A percentile compares a stretch with the other conserved stretches of the same genome.
Conservation (phyloP, 2,113 vertebrate genomes). For the Bettongia penicillata region DNA sequence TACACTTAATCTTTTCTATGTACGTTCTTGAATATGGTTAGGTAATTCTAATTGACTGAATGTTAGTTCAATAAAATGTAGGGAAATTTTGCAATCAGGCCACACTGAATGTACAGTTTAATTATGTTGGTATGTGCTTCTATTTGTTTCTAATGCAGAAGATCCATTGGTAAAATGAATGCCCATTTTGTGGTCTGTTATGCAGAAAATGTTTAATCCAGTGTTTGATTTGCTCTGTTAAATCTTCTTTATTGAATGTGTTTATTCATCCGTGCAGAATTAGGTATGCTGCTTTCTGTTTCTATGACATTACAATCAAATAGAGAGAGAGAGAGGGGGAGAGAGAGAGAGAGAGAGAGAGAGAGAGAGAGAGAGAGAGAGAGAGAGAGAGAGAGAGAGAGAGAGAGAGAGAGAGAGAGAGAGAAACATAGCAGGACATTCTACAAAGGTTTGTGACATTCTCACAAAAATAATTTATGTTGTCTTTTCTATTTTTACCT, state of each 20-base stretch:
- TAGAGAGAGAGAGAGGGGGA: constrained; percentile 77
- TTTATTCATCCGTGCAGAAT: constrained; percentile 86
- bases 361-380: constrained; percentile 72
- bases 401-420: constrained; percentile 77
- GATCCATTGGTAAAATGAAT: constrained; percentile 85
- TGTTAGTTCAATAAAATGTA: constrained; percentile 79
- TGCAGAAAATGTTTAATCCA: constrained; percentile 89
- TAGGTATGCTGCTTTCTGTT: constrained; percentile 85
- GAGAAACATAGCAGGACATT: constrained; percentile 81
- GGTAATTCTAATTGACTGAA: constrained; percentile 76
- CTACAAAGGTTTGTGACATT: constrained; percentile 82
- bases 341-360: constrained; percentile 74
- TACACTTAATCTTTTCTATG: constrained; percentile 51
- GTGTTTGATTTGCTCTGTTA: constrained; percentile 88
- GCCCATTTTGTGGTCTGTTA: constrained; percentile 88
- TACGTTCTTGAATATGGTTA: constrained; percentile 66
- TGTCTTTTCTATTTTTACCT: constrained; percentile 42
- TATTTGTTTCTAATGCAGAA: constrained; percentile 83
- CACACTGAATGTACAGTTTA: constrained; percentile 82
- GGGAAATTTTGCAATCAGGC: constrained; percentile 76
- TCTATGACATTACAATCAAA: constrained; percentile 88
- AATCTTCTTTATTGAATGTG: constrained; percentile 87
- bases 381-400: constrained; percentile 75
- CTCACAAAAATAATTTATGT: constrained; percentile 81
- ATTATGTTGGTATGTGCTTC: constrained; percentile 82